phyloP scores from a whole-genome alignment of 2,888 invertebrate genomes.

The Arctia plantaginis region DNA sequence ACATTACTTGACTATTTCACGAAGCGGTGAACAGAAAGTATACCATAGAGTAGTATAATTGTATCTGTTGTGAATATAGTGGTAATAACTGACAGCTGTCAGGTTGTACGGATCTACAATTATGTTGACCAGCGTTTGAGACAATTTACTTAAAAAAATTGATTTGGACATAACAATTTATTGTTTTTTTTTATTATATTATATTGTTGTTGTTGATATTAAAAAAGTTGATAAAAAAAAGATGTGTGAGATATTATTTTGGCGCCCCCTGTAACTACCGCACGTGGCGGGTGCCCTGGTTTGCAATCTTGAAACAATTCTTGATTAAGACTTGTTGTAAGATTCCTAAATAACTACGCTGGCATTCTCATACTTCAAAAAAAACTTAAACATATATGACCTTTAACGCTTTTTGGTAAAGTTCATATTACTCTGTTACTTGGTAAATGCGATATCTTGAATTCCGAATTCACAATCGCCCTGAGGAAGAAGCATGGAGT shows the following conservation, averaged over 20 bases:
- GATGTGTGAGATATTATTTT: no score
- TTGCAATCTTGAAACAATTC: no score
- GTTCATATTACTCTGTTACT: background rate
- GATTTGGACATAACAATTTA: no score
- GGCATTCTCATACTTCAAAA: background rate
- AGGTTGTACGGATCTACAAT: no score
- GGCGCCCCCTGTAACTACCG: no score
- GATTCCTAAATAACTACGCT: slow-evolving; percentile 3
- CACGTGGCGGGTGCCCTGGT: no score
- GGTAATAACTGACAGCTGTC: background rate
- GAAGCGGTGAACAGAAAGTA: background rate
- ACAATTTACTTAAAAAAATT: no score
- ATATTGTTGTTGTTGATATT: no score
- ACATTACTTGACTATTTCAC: background rate
- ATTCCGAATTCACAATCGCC: background rate
- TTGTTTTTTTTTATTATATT: no score
- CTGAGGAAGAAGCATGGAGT: background rate
- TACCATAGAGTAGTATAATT: no score
- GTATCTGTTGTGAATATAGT: background rate
- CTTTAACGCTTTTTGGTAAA: background rate
- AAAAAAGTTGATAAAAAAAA: no score
- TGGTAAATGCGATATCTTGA: background rate
- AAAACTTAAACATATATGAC: background rate
- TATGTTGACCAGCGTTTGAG: no score
- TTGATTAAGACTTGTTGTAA: background rate